These are phyloP conservation scores for Lateolabrax maculatus DNA, from an alignment of 2,797 vertebrate genomes.

Conservation along the genomic window DNA sequence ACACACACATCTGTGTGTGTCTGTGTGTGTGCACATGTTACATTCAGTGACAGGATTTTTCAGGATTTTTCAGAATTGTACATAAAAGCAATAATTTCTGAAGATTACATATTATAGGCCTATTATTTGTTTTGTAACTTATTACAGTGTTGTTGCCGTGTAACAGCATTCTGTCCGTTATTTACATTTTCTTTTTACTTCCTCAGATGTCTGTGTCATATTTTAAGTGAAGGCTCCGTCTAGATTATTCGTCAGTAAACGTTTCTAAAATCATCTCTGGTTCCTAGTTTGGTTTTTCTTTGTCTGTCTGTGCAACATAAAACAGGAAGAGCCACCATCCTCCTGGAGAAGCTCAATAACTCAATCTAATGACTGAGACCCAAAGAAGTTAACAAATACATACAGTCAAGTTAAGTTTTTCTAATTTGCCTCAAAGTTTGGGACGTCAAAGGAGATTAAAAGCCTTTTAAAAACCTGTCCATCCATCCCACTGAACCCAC, in stretches of 20 bases:
- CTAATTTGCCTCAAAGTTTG: too few species aligned
- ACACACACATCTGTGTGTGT: neutral
- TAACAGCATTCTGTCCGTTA: slow-evolving; percentile 10
- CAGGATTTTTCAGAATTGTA: neutral
- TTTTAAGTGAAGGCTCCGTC: neutral
- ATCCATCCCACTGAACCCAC: too few species aligned
- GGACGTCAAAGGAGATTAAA: neutral
- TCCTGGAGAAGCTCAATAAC: too few species aligned
- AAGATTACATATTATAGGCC: too few species aligned
- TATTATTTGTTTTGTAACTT: neutral
- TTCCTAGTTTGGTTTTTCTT: neutral
- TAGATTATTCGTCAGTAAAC: neutral
- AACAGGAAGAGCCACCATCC: neutral
- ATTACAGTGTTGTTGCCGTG: slow-evolving; percentile 8
- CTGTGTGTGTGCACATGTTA: neutral
- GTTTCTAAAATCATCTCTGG: neutral
- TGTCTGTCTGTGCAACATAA: neutral
- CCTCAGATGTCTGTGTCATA: neutral
- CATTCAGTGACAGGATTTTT: neutral
- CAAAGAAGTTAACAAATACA: too few species aligned
- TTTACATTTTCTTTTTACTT: neutral
- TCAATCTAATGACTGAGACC: too few species aligned
- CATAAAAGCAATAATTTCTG: neutral
- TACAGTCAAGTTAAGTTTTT: too few species aligned
- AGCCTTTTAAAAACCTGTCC: neutral